These are phyloP conservation scores for Acleris holmiana DNA, from an alignment of 2,888 invertebrate species.

Conservation along the genomic window DNA sequence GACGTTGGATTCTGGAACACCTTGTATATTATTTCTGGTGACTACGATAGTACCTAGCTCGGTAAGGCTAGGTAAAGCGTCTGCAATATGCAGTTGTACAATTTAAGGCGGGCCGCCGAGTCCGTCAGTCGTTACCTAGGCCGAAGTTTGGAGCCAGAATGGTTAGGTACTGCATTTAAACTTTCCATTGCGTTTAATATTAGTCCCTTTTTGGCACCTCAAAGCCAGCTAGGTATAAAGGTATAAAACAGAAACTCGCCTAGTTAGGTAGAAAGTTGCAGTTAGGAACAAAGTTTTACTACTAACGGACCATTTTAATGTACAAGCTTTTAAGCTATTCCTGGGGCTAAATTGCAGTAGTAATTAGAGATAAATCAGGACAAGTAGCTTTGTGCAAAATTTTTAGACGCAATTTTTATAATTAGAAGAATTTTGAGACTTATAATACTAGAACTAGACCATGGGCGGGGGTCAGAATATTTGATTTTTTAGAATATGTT, in stretches of 20 bases:
- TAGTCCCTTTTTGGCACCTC: constrained; percentile 52
- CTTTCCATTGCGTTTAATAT: constrained; percentile 43
- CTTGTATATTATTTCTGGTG: too few species aligned
- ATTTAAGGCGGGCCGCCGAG: neutral
- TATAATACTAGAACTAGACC: too few species aligned
- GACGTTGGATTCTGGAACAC: too few species aligned
- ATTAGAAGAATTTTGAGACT: too few species aligned
- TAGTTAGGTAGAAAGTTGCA: constrained; percentile 55
- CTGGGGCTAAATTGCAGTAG: constrained; percentile 31
- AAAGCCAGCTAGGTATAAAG: constrained; percentile 41
- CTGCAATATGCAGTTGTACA: neutral
- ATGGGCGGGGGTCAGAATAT: too few species aligned
- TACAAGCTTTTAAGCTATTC: constrained; percentile 30
- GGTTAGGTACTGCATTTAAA: constrained; percentile 34
- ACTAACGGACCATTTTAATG: constrained; percentile 44
- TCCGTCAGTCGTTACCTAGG: constrained; percentile 4
- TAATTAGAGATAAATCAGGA: constrained; percentile 32
- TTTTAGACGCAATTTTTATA: neutral
- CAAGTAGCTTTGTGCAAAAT: constrained; percentile 11
- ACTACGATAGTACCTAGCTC: neutral
- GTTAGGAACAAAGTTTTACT: constrained; percentile 60
- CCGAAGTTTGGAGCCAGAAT: constrained; percentile 21
- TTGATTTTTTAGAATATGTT: too few species aligned
- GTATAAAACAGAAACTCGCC: constrained; percentile 50
- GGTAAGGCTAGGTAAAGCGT: neutral